Percentiles rank a stretch among this genome's conserved stretches.
Conservation (phyloP, 2,797 vertebrate genomes). For the Hirundo rustica region DNA sequence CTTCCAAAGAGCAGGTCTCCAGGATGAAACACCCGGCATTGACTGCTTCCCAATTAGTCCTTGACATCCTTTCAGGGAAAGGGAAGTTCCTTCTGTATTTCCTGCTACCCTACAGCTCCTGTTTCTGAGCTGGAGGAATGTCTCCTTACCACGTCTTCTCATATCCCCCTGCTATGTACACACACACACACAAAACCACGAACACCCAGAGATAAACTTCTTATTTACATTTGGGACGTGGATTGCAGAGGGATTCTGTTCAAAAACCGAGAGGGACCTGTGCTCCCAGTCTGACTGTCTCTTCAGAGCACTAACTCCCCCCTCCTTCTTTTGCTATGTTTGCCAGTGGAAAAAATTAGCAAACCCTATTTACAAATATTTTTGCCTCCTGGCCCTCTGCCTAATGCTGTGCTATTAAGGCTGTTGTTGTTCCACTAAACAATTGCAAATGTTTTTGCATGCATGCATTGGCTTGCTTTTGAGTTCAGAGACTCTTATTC, state of each 20-base stretch:
- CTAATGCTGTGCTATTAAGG: slow-evolving; percentile 36
- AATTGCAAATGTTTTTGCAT: slow-evolving; percentile 58
- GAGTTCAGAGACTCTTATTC: not conserved
- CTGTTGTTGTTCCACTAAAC: slow-evolving; percentile 51
- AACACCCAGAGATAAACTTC: not conserved
- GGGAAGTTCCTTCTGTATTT: not conserved
- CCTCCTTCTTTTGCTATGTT: not conserved
- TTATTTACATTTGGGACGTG: not conserved
- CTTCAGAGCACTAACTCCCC: not conserved
- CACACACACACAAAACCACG: not conserved
- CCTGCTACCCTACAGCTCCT: not conserved
- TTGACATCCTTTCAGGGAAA: not conserved
- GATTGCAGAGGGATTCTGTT: not conserved
- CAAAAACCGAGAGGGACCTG: not conserved
- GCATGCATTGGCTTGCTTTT: slow-evolving; percentile 27
- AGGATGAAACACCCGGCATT: not conserved
- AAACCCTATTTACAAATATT: slow-evolving; percentile 68
- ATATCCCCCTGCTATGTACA: not conserved
- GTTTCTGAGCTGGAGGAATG: not conserved
- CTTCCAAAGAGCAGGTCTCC: not conserved
- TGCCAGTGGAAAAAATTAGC: slow-evolving; percentile 65
- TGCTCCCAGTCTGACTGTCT: not conserved
- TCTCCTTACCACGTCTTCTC: not conserved
- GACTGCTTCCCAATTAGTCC: not conserved
- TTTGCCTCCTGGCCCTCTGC: slow-evolving; percentile 55